These are phyloP conservation scores for Ophion costatus DNA, from an alignment of 2,888 invertebrate species.

Conservation along the genomic window DNA sequence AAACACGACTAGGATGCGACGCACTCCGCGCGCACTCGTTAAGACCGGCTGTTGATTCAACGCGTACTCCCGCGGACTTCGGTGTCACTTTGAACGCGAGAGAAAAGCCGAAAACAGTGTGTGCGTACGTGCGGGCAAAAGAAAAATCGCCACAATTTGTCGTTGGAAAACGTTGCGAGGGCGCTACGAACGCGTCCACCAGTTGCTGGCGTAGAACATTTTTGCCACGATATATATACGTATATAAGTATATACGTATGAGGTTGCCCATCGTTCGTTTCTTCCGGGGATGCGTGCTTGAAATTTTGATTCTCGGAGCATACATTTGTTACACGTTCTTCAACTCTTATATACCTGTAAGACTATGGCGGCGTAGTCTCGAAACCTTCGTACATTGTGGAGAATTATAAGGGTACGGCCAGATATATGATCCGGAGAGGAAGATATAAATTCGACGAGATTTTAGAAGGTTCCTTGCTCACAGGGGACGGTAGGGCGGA, in stretches of 20 bases:
- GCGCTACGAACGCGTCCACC: conserved; percentile 50
- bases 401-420: not conserved
- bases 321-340: not conserved
- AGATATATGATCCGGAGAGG: no score
- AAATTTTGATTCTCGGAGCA: not conserved
- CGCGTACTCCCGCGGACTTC: conserved; percentile 7
- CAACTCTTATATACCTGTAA: not conserved
- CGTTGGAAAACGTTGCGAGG: not conserved
- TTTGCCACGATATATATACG: not conserved
- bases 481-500: no score
- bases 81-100: conserved; percentile 52
- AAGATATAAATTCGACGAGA: no score
- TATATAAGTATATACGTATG: not conserved
- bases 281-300: not conserved
- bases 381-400: not conserved
- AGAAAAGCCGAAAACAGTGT: conserved; percentile 27
- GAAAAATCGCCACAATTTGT: conserved; percentile 18
- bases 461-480: no score
- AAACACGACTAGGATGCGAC: not conserved
- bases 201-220: conserved; percentile 43
- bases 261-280: not conserved
- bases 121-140: not conserved
- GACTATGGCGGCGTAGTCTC: not conserved
- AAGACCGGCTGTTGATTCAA: conserved; percentile 65
- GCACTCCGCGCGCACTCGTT: conserved; percentile 50